Evolutionary conservation across 2,113 vertebrate genomes (phyloP).

Genomic region (Dicrurus megarhynchus): DNA sequence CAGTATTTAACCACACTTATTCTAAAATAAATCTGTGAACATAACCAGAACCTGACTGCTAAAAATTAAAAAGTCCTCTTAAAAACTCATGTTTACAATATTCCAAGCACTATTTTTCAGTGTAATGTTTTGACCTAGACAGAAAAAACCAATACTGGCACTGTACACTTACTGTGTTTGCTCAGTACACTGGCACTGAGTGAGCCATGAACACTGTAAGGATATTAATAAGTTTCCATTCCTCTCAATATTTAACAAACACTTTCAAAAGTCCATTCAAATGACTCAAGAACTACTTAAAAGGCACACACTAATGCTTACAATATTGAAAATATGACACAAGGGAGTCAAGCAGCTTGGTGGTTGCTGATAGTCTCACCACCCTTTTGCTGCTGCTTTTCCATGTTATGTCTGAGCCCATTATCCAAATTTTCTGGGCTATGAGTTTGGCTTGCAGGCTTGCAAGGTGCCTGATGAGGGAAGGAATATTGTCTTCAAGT

Average conservation of each 20-base stretch:
- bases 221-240: neutral
- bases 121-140: neutral
- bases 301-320: neutral
- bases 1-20: neutral
- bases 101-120: neutral
- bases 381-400: neutral
- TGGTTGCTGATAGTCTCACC: neutral
- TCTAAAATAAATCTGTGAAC: slow-evolving; percentile 26
- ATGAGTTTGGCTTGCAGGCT: neutral
- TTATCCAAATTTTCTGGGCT: neutral
- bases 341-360: neutral
- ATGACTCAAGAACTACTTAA: neutral
- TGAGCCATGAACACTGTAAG: neutral
- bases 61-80: neutral
- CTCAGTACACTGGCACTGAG: neutral
- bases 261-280: neutral
- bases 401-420: neutral
- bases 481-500: neutral
- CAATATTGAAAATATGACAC: neutral
- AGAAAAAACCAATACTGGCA: neutral
- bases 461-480: neutral
- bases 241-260: neutral
- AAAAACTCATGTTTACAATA: neutral
- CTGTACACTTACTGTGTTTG: neutral
- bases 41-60: neutral